phyloP scores from a whole-genome alignment of 2,888 invertebrate species.

The Neelides folsomi region DNA sequence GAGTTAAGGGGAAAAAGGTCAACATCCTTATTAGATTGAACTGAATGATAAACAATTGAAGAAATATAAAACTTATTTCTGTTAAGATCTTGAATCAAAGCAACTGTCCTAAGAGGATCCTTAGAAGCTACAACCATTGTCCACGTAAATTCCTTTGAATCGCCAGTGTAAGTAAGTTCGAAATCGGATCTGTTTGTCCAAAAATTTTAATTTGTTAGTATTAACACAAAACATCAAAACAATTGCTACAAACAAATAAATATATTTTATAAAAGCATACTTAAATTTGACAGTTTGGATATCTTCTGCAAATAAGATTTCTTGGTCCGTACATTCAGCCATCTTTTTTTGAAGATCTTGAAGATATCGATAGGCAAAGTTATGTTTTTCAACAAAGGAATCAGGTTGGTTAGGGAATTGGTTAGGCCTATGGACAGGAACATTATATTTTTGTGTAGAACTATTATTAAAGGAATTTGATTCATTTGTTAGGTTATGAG shows the following conservation, averaged over 20 bases:
- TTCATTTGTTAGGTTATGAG: no score
- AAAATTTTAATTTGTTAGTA: slow-evolving; percentile 25
- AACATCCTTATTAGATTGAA: slow-evolving; percentile 4
- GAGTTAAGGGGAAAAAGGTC: slow-evolving; percentile 21
- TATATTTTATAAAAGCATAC: slow-evolving; percentile 11
- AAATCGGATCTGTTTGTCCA: not conserved
- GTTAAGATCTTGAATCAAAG: slow-evolving; percentile 10
- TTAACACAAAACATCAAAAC: no score
- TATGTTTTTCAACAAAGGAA: slow-evolving; percentile 2
- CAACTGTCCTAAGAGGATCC: slow-evolving; percentile 9
- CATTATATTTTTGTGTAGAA: no score
- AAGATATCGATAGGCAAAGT: slow-evolving; percentile 16
- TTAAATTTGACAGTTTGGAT: slow-evolving; percentile 22
- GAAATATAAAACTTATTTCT: slow-evolving; percentile 12
- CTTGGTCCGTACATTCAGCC: slow-evolving; percentile 20
- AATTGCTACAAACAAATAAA: not conserved
- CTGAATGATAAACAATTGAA: slow-evolving; percentile 10
- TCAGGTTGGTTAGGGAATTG: no score
- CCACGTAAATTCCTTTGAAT: not conserved
- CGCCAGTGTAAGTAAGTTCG: not conserved
- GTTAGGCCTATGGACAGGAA: no score
- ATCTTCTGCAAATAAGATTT: slow-evolving; percentile 22
- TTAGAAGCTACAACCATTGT: slow-evolving; percentile 9
- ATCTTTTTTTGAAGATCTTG: slow-evolving; percentile 21
- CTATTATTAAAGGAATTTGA: no score